Evolutionary conservation across 2,888 invertebrate species (phyloP).

Genomic region (Drosophila atripex): DNA sequence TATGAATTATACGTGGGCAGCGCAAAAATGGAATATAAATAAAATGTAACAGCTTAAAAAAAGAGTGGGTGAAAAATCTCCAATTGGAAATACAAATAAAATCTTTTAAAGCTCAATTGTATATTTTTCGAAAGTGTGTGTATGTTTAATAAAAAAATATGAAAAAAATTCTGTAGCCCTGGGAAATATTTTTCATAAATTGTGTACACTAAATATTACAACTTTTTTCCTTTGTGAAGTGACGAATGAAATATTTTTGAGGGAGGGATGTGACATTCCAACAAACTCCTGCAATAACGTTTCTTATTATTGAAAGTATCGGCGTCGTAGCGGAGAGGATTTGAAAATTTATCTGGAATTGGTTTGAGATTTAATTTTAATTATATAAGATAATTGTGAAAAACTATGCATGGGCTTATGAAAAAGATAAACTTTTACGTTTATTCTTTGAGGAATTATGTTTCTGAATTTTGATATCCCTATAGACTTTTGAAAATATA

Average conservation of each 20-base stretch:
- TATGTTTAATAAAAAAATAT: constrained; percentile 5
- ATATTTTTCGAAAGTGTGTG: neutral
- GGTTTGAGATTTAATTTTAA: neutral
- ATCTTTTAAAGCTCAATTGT: constrained; percentile 19
- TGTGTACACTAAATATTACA: constrained; percentile 9
- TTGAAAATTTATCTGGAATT: neutral
- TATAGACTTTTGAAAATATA: neutral
- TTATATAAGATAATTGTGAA: neutral
- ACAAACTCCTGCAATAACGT: constrained; percentile 1
- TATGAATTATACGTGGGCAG: constrained; percentile 49
- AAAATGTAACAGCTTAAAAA: constrained; percentile 17
- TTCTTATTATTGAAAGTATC: neutral
- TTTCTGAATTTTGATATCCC: neutral
- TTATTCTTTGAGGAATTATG: neutral
- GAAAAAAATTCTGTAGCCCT: constrained; percentile 13
- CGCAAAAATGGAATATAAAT: constrained; percentile 20
- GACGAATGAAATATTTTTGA: neutral
- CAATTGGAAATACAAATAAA: constrained; percentile 17
- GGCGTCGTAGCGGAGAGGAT: neutral
- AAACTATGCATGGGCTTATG: neutral
- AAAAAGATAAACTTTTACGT: neutral
- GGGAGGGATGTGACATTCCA: constrained; percentile 6
- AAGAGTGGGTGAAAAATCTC: constrained; percentile 13
- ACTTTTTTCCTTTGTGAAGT: neutral
- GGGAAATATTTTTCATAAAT: constrained; percentile 35